Base-by-base conservation (phyloP, 2,888 invertebrate species). In the Ophion ellenae region DNA sequence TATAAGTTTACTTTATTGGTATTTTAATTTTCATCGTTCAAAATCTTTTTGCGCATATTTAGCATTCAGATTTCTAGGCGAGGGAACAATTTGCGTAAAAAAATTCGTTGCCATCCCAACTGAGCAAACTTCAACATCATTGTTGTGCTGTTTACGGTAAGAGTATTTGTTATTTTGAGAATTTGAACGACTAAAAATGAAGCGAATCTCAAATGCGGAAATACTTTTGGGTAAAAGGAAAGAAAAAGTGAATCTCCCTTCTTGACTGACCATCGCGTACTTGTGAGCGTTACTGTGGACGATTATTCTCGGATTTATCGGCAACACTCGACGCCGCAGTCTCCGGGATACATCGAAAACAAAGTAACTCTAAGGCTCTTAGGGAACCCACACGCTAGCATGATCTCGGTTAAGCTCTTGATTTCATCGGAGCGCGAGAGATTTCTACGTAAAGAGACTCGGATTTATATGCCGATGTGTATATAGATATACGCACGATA, bases 361-460 rank as follows among this genome's bases (percentile, higher is more conserved):
- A 61, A 61, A 61, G 24, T 61, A 24, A 24, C 61, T 61, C 24
- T 20, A 20, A n/a, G 61, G 24, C 24, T n/a, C 61, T 61, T 61
- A 14, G 61, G 11, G 24, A 61, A 61, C 61, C 61, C 61, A 61
- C 24, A 61, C 9, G 24, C 61, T n/a, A 9, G n/a, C 6, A 24
- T 61, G 20, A 61, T 61, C 61, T 61, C 61, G 20, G 9, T 24
- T 61, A 36, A 67, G n/a, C 79, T 71, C 47, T 24, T 14, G 32
- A 40, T 61, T 61, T 28, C 69, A 17, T 28, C 24, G 40, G 24
- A 64, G 47, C 47, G 32, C 9, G 10, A 32, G 20, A 59, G 40
- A 61, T 63, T 61, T 79, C 63, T 47, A 45, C 59, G 63, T n/a
- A 20, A 79, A 14, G 32, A 59, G 63, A 47, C 45, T 28, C 67